Evolutionary conservation across 2,797 vertebrate genomes (phyloP).

Genomic region (Notoglanidium macrostoma): DNA sequence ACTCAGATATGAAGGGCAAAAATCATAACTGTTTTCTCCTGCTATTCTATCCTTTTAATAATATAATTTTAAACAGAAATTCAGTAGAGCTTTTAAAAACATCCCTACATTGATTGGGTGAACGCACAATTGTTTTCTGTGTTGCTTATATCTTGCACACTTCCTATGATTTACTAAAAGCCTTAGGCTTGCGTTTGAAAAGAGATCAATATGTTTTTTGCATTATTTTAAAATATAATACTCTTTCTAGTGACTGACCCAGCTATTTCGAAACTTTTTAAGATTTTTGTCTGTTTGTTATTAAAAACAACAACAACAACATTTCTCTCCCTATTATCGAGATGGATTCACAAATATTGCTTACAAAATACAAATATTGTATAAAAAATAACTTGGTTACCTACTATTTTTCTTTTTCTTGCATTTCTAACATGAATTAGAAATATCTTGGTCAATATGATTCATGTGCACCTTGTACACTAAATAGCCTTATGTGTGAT

Average conservation of each 20-base stretch:
- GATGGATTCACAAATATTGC: not conserved
- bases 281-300: not conserved
- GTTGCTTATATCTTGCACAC: not conserved
- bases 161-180: not conserved
- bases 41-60: not conserved
- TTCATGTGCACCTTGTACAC: not conserved
- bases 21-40: not conserved
- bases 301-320: not conserved
- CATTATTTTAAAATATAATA: not conserved
- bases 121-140: not conserved
- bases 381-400: not conserved
- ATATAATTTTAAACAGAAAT: not conserved
- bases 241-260: not conserved
- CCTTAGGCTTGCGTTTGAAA: not conserved
- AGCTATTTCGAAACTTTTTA: not conserved
- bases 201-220: not conserved
- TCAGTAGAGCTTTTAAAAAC: not conserved
- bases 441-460: not conserved
- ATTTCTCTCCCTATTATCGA: not conserved
- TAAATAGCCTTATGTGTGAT: not conserved
- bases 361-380: too few relatives aligned
- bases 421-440: not conserved
- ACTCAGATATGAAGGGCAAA: slow-evolving; percentile 2
- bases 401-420: not conserved
- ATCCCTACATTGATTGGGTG: not conserved